Evolutionary conservation across 2,888 invertebrate species (phyloP).

Genomic region (Ornithoptera priamus): DNA sequence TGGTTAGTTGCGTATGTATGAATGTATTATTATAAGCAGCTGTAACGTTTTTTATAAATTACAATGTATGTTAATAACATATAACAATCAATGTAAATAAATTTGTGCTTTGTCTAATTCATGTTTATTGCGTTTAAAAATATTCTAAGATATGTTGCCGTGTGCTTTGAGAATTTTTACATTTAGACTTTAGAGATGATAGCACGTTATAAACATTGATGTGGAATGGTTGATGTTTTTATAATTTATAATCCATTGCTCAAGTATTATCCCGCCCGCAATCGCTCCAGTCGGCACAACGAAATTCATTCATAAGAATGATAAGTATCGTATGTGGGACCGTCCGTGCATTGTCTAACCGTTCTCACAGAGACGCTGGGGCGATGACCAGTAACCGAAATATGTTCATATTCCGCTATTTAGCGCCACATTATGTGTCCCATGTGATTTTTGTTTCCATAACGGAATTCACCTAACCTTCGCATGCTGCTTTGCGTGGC

Average conservation of each 20-base stretch:
- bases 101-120: too few relatives aligned
- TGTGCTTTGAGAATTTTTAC: neutral
- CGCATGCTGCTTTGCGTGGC: conserved; percentile 5
- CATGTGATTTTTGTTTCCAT: conserved; percentile 11
- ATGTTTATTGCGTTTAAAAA: too few relatives aligned
- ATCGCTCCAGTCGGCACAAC: conserved; percentile 42
- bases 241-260: conserved; percentile 54
- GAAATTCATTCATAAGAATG: conserved; percentile 50
- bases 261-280: conserved; percentile 46
- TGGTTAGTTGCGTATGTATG: conserved; percentile 10
- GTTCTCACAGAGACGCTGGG: conserved; percentile 46
- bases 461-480: conserved; percentile 21
- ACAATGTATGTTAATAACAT: too few relatives aligned
- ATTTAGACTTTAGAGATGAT: neutral
- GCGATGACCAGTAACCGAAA: conserved; percentile 44
- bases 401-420: conserved; percentile 30
- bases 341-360: conserved; percentile 47
- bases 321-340: conserved; percentile 54
- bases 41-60: too few relatives aligned
- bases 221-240: conserved; percentile 13
- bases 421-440: conserved; percentile 19
- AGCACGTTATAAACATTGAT: neutral
- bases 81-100: too few relatives aligned
- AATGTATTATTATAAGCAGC: too few relatives aligned
- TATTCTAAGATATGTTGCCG: neutral